Evolutionary conservation across 2,888 invertebrate species (phyloP).

Genomic region (Oscheius sp.): DNA sequence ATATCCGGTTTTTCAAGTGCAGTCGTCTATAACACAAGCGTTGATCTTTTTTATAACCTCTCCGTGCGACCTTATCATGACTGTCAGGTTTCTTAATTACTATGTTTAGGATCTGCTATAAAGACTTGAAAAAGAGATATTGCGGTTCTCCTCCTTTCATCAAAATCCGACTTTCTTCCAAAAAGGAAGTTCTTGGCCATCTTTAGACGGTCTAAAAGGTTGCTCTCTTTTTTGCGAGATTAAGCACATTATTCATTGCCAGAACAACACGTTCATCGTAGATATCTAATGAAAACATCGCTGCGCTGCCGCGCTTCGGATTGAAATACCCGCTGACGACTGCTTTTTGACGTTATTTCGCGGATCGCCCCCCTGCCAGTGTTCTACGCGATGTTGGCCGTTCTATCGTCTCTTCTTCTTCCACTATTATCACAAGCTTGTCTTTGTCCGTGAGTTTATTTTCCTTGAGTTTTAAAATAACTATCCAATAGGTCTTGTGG

Average conservation of each 20-base stretch:
- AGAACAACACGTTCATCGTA: slow-evolving; percentile 23
- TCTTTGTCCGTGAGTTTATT: slow-evolving; percentile 16
- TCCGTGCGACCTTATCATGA: not conserved
- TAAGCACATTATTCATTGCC: slow-evolving; percentile 2
- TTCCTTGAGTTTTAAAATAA: not conserved
- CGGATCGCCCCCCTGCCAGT: slow-evolving; percentile 18
- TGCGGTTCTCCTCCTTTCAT: not conserved
- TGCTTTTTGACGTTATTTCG: slow-evolving; percentile 26
- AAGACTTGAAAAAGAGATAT: no score
- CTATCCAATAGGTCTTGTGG: slow-evolving; percentile 12
- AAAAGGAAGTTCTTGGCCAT: not conserved
- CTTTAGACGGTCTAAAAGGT: not conserved
- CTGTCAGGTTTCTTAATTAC: slow-evolving; percentile 4
- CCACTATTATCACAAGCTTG: slow-evolving; percentile 1
- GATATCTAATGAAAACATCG: slow-evolving; percentile 28
- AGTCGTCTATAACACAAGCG: not conserved
- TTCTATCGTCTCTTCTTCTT: slow-evolving; percentile 2
- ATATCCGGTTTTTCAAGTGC: not conserved
- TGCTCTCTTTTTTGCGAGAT: not conserved
- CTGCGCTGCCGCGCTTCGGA: slow-evolving; percentile 24
- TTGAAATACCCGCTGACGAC: slow-evolving; percentile 29
- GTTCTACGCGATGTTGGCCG: slow-evolving; percentile 11
- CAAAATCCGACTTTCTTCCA: not conserved
- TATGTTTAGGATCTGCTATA: not conserved
- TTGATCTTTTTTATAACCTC: slow-evolving; percentile 10